These are phyloP conservation scores for Chrysotoxum bicinctum DNA, from an alignment of 2,888 invertebrate species.

Conservation along the genomic window DNA sequence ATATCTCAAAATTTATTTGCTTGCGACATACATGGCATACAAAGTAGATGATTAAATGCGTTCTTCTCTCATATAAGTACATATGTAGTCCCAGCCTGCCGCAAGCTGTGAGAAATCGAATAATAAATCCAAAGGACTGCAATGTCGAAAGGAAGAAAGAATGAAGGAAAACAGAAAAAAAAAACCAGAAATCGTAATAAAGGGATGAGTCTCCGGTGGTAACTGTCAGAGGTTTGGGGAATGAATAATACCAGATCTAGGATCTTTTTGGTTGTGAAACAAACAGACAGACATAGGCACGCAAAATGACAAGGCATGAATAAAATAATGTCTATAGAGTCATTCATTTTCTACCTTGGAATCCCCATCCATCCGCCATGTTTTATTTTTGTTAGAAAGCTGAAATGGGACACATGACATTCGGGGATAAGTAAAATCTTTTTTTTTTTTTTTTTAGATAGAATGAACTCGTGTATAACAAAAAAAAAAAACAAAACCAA, in stretches of 20 bases:
- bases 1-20: slow-evolving; percentile 69
- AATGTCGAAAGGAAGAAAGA: slow-evolving; percentile 7
- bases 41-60: slow-evolving; percentile 72
- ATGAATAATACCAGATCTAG: neutral
- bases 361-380: slow-evolving; percentile 10
- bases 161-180: neutral
- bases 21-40: slow-evolving; percentile 66
- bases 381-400: slow-evolving; percentile 39
- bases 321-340: slow-evolving; percentile 51
- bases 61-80: too few relatives aligned
- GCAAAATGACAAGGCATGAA: slow-evolving; percentile 47
- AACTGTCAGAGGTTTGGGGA: neutral
- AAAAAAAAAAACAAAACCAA: slow-evolving; percentile 14
- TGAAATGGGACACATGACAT: slow-evolving; percentile 55
- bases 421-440: slow-evolving; percentile 47
- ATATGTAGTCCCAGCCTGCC: neutral
- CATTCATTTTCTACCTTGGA: slow-evolving; percentile 62
- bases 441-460: slow-evolving; percentile 25
- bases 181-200: neutral
- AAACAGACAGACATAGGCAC: slow-evolving; percentile 29
- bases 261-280: neutral
- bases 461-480: neutral
- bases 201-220: slow-evolving; percentile 31
- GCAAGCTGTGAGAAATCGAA: slow-evolving; percentile 60
- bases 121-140: slow-evolving; percentile 61